These are phyloP conservation scores for Nesogale talazaci DNA, from an alignment of 2,113 vertebrate species.

Conservation along the genomic window DNA sequence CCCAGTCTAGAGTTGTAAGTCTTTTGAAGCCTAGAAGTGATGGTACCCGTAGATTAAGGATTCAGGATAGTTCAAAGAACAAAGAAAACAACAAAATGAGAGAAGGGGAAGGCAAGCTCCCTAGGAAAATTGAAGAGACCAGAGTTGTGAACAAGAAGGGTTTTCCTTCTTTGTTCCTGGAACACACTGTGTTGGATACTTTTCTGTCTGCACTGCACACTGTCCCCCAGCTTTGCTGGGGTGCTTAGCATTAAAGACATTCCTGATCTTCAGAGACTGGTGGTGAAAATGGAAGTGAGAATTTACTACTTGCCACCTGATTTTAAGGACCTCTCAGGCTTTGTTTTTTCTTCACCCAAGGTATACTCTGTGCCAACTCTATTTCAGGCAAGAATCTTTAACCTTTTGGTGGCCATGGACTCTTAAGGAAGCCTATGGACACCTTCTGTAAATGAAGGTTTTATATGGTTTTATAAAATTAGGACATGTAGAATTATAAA, in stretches of 20 bases:
- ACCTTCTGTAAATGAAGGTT: background rate
- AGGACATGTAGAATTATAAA: background rate
- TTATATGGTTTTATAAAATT: constrained; percentile 22
- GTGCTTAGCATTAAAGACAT: background rate
- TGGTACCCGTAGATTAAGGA: background rate
- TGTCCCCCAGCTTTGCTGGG: background rate
- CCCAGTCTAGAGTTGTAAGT: background rate
- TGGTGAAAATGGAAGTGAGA: background rate
- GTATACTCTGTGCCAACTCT: background rate
- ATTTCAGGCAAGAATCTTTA: background rate
- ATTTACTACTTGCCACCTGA: background rate
- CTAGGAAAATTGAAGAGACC: background rate
- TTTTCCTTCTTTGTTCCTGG: background rate
- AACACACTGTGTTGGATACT: background rate
- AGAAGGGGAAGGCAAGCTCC: background rate
- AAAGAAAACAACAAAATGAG: too few relatives aligned
- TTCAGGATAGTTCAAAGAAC: background rate
- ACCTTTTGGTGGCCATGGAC: background rate
- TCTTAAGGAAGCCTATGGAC: background rate
- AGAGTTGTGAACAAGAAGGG: background rate
- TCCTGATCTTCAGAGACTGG: background rate
- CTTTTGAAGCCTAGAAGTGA: background rate
- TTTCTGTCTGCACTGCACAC: background rate
- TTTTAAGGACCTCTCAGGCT: background rate
- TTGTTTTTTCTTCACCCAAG: background rate